Base-by-base conservation (phyloP, 2,888 invertebrate species). In the Cylloceria caligata region DNA sequence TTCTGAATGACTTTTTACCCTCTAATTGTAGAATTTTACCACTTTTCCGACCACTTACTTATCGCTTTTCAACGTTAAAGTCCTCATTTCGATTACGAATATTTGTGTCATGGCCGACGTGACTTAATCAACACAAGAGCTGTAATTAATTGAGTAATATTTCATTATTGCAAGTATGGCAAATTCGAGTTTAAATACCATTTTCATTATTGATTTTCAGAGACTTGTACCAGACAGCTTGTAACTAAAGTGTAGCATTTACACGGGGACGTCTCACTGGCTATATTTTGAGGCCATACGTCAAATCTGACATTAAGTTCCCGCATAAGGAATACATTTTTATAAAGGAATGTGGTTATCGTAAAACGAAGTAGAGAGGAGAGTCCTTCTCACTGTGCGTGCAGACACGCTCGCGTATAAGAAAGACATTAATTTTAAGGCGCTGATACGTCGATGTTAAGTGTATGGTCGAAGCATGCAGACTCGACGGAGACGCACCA, bases 381-480 rank as follows among this genome's bases (percentile, higher is more conserved):
- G 34, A n/a, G 30, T 5, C 57, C 16, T 30, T 60, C 9, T 60
- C 36, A 2, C 9, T 3, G 60, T 64, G 42, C 64, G 42, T 64
- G 64, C 60, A 9, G 24, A 21, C 24, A 39, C 24, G 42, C n/a
- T 60, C 13, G 47, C 13, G n/a, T 60, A 34, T 47, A 60, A 60
- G n/a, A 45, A 45, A 72, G 45, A 60, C 34, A 60, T 57, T 19
- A 45, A 72, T 72, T 47, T 47, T 34, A 34, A 19, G 21, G 19
- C n/a, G 34, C 45, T 60, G 60, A 72, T 47, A 30, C 19, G n/a
- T 45, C 45, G 60, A 47, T 60, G 60, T 13, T 21, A 57, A 57
- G 57, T 57, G 42, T 19, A 39, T 42, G 30, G 0, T 5, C 5
- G 69, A 42, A 42, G 57, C 27, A 60, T 11, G 68, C 57, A n/a